A percentile compares a stretch with the other conserved stretches of the same genome.
These are phyloP conservation scores for Peromyscus eremicus DNA, from an alignment of 2,797 vertebrate genomes.

Conservation along the genomic window DNA sequence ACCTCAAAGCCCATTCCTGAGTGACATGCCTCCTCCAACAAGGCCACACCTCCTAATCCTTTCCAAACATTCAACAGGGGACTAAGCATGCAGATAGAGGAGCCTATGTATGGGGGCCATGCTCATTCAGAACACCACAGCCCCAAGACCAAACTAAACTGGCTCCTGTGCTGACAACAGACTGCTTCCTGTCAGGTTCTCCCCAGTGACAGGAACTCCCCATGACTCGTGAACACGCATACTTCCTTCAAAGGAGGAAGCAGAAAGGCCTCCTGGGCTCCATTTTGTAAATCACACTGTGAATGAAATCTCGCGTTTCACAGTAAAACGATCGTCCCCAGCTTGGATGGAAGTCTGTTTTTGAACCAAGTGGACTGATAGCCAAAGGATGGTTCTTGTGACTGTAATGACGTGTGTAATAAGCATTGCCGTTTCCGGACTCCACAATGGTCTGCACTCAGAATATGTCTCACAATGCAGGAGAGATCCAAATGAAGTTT, in stretches of 20 bases:
- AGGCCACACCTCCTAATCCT: not conserved
- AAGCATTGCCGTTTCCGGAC: slow-evolving; percentile 38
- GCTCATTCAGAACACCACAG: not conserved
- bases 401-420: slow-evolving; percentile 56
- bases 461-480: slow-evolving; percentile 26
- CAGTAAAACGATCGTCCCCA: slow-evolving; percentile 38
- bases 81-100: not conserved
- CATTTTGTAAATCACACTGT: slow-evolving; percentile 69
- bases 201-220: slow-evolving; percentile 48
- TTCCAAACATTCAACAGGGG: not conserved
- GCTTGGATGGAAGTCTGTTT: slow-evolving; percentile 74
- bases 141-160: not conserved
- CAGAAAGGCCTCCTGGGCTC: not conserved
- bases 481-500: slow-evolving; percentile 25
- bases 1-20: not conserved
- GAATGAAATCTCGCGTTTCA: slow-evolving; percentile 30
- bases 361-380: slow-evolving; percentile 37
- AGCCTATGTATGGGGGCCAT: no score
- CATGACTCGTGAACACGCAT: slow-evolving; percentile 33
- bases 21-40: not conserved
- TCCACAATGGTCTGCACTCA: slow-evolving; percentile 1
- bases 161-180: not conserved
- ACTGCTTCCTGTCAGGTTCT: slow-evolving; percentile 52
- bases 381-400: not conserved
- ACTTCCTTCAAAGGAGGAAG: slow-evolving; percentile 28